Conservation (phyloP, 2,888 invertebrate genomes). For the Orchesellides sinensis region DNA sequence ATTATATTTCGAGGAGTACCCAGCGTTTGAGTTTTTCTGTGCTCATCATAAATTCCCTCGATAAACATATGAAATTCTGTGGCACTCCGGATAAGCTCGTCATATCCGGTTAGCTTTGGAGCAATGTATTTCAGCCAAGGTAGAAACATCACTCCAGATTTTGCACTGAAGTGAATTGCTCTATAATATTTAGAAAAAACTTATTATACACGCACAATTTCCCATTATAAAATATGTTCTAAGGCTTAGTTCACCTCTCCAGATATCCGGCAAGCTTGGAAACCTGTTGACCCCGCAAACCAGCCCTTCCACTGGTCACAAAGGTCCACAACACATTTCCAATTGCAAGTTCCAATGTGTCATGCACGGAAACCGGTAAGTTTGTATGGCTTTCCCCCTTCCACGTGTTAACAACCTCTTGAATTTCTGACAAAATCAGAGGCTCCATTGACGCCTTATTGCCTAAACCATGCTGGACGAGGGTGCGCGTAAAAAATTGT, state of each 20-base stretch:
- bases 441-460: slow-evolving; percentile 2
- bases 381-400: not conserved
- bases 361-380: too few species aligned
- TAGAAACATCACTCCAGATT: slow-evolving; percentile 44
- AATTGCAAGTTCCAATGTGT: too few species aligned
- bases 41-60: slow-evolving; percentile 33
- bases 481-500: not conserved
- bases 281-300: too few species aligned
- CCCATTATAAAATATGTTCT: too few species aligned
- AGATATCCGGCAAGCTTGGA: too few species aligned
- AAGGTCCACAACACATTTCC: too few species aligned
- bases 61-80: slow-evolving; percentile 42
- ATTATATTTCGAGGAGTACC: slow-evolving; percentile 49
- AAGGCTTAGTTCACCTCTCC: too few species aligned
- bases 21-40: slow-evolving; percentile 27
- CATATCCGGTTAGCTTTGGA: slow-evolving; percentile 59
- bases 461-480: slow-evolving; percentile 5
- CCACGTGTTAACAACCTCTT: slow-evolving; percentile 3
- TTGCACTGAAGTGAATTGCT: not conserved
- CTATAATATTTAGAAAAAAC: too few species aligned
- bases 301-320: too few species aligned
- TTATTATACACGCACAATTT: too few species aligned
- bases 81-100: slow-evolving; percentile 25
- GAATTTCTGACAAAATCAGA: not conserved
- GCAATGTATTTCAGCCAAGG: slow-evolving; percentile 57